phyloP scores from a whole-genome alignment of 2,888 invertebrate genomes.

The Poecilobothrus nobilitatus region DNA sequence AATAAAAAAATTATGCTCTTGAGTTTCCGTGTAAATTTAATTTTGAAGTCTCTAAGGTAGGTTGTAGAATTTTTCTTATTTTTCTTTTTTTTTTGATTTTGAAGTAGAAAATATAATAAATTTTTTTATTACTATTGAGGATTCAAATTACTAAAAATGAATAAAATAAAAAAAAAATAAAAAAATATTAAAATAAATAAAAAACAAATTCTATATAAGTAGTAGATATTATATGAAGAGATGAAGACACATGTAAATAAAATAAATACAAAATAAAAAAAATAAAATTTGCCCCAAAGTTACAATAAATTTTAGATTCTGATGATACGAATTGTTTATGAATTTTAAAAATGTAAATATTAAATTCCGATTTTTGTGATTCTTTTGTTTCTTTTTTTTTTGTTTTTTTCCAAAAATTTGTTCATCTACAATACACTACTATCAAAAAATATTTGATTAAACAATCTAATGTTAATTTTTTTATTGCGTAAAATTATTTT shows the following conservation, averaged over 20 bases:
- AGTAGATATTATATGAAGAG: too few relatives aligned
- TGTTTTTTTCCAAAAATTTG: too few relatives aligned
- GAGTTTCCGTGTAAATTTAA: conserved; percentile 6
- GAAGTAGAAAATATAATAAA: conserved; percentile 3
- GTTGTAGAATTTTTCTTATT: background rate
- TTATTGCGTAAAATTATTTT: too few relatives aligned
- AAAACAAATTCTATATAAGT: too few relatives aligned
- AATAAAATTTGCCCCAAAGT: background rate
- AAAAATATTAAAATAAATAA: too few relatives aligned
- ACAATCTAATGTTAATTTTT: too few relatives aligned
- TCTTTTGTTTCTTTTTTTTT: too few relatives aligned
- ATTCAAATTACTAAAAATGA: conserved; percentile 6
- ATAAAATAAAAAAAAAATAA: background rate
- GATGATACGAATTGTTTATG: conserved; percentile 2
- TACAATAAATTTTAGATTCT: background rate
- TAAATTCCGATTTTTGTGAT: background rate
- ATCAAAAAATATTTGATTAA: too few relatives aligned
- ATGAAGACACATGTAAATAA: too few relatives aligned
- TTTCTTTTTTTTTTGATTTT: background rate
- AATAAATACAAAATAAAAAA: too few relatives aligned
- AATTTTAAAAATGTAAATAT: conserved; percentile 5
- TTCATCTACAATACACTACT: too few relatives aligned
- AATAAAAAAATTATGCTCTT: background rate
- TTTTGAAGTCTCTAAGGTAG: background rate
- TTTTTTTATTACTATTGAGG: background rate